Conservation (phyloP, 2,797 vertebrate species). For the Alcedo atthis region DNA sequence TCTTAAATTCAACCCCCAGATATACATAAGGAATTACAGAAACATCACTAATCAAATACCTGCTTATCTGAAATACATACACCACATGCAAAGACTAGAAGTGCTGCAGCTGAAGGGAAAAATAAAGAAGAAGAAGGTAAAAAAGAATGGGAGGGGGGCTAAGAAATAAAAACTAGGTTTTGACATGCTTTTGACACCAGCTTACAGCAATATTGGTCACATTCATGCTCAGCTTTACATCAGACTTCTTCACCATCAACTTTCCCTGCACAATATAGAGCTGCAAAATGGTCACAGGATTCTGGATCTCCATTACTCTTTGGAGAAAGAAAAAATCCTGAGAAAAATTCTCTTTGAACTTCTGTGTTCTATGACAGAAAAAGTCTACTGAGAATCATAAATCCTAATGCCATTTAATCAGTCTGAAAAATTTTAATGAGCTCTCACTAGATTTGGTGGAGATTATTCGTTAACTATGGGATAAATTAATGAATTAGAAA, state of each 20-base stretch:
- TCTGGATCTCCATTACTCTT: not conserved
- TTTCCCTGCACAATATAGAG: not conserved
- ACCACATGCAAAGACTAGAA: not conserved
- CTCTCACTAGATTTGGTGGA: constrained; percentile 47
- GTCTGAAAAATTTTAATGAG: constrained; percentile 55
- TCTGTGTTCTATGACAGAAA: constrained; percentile 9
- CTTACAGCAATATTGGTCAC: not conserved
- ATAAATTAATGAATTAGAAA: constrained; percentile 63
- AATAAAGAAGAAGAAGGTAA: not conserved
- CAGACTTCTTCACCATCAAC: not conserved
- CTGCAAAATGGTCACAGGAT: not conserved
- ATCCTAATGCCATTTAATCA: constrained; percentile 59
- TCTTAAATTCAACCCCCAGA: not conserved
- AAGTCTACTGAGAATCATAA: constrained; percentile 41
- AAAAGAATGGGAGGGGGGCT: not conserved
- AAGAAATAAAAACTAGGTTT: not conserved
- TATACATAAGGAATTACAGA: not conserved
- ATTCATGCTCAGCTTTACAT: not conserved
- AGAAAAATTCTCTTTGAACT: constrained; percentile 36
- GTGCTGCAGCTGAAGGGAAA: not conserved
- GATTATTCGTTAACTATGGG: constrained; percentile 44
- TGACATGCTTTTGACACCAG: not conserved
- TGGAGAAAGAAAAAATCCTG: not conserved
- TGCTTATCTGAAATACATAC: not conserved
- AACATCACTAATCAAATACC: not conserved